Conservation (phyloP, 2,888 invertebrate species). For the Carpatolechia fugitivella region DNA sequence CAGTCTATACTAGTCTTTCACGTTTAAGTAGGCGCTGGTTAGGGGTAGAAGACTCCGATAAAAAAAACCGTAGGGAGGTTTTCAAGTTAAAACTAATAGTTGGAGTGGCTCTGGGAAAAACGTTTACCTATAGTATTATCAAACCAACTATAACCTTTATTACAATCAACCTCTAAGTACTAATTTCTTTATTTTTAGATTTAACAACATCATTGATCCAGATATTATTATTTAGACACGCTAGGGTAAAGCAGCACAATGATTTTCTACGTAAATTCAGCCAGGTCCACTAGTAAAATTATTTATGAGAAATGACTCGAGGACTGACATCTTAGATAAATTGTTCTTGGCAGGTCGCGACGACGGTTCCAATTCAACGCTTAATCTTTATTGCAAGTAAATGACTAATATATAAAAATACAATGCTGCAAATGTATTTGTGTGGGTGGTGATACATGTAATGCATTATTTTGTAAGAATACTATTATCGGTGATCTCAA, state of each 20-base stretch:
- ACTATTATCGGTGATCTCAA: no score
- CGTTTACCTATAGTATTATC: no score
- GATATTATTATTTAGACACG: background rate
- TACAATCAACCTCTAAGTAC: no score
- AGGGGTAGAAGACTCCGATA: no score
- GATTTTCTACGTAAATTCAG: background rate
- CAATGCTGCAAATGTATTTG: background rate
- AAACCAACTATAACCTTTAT: no score
- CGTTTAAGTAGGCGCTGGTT: no score
- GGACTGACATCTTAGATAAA: background rate
- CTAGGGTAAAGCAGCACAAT: background rate
- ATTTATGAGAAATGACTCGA: background rate
- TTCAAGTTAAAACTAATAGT: no score
- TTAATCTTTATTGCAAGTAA: background rate
- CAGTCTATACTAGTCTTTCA: no score
- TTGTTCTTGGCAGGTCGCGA: constrained; percentile 1
- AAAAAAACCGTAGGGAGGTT: no score
- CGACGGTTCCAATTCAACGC: background rate
- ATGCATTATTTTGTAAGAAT: background rate
- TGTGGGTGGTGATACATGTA: background rate
- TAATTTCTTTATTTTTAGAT: no score
- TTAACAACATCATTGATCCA: background rate
- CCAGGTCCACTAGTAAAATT: background rate
- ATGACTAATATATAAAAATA: background rate
- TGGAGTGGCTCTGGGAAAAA: no score